Conservation (phyloP, 2,797 vertebrate genomes). For the Rhodeus uyekii region DNA sequence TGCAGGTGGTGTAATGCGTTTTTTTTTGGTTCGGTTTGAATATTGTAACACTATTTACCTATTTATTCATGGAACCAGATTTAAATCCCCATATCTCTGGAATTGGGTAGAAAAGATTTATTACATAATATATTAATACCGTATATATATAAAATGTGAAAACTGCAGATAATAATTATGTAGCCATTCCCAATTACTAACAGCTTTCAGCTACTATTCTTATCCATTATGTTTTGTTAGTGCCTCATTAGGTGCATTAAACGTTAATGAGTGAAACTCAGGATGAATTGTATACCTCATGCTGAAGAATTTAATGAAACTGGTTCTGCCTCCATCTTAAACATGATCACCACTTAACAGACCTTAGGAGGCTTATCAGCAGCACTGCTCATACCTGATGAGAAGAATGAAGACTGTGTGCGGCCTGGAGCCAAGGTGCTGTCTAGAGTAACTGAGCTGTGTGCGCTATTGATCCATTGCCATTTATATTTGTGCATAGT, state of each 20-base stretch:
- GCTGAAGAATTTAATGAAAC: constrained; percentile 18
- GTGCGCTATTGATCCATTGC: constrained; percentile 56
- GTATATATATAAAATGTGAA: neutral
- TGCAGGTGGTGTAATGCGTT: no score
- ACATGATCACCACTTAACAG: constrained; percentile 26
- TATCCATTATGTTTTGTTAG: neutral
- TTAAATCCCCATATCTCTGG: no score
- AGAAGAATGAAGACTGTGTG: constrained; percentile 43
- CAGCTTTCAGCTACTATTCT: neutral
- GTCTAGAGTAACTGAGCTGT: constrained; percentile 57
- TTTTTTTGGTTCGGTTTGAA: no score
- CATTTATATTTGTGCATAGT: constrained; percentile 57
- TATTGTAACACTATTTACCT: no score
- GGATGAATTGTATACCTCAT: neutral
- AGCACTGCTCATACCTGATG: constrained; percentile 34
- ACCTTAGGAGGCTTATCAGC: constrained; percentile 36
- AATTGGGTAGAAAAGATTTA: no score
- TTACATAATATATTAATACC: no score
- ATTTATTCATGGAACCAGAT: no score
- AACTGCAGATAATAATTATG: neutral
- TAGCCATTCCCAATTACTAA: neutral
- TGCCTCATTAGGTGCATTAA: neutral
- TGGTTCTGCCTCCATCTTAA: constrained; percentile 22
- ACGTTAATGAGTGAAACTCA: neutral
- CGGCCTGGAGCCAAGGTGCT: constrained; percentile 43